Evolutionary conservation across 2,113 vertebrate species (phyloP).

Genomic region (Naja naja): DNA sequence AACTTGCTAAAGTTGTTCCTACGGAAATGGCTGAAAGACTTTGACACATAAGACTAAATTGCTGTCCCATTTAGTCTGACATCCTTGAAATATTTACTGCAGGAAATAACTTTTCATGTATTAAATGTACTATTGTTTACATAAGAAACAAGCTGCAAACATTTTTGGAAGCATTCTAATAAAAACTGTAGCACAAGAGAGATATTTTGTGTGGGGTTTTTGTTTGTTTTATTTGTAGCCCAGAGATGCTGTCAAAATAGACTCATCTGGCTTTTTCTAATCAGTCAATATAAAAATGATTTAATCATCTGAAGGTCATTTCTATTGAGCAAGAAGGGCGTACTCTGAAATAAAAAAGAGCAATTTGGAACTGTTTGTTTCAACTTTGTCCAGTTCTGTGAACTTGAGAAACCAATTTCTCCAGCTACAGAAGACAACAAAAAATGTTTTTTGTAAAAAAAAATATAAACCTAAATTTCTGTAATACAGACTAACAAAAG

Average conservation of each 20-base stretch:
- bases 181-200: constrained; percentile 44
- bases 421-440: not conserved
- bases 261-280: constrained; percentile 34
- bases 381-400: constrained; percentile 14
- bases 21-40: constrained; percentile 12
- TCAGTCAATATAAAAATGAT: constrained; percentile 23
- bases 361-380: constrained; percentile 35
- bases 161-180: constrained; percentile 27
- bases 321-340: constrained; percentile 12
- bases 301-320: constrained; percentile 39
- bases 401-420: constrained; percentile 26
- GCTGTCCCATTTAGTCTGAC: constrained; percentile 27
- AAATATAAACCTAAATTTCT: constrained; percentile 24
- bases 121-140: constrained; percentile 47
- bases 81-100: constrained; percentile 57
- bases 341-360: not conserved
- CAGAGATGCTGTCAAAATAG: constrained; percentile 42
- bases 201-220: constrained; percentile 19
- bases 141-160: constrained; percentile 39
- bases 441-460: constrained; percentile 10
- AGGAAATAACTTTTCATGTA: constrained; percentile 58
- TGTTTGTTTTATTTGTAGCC: constrained; percentile 46
- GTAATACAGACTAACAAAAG: not conserved
- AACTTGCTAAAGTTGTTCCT: constrained; percentile 38
- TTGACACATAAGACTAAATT: constrained; percentile 54